Conservation (phyloP, 2,113 vertebrate species). For the Brachypteracias leptosomus region DNA sequence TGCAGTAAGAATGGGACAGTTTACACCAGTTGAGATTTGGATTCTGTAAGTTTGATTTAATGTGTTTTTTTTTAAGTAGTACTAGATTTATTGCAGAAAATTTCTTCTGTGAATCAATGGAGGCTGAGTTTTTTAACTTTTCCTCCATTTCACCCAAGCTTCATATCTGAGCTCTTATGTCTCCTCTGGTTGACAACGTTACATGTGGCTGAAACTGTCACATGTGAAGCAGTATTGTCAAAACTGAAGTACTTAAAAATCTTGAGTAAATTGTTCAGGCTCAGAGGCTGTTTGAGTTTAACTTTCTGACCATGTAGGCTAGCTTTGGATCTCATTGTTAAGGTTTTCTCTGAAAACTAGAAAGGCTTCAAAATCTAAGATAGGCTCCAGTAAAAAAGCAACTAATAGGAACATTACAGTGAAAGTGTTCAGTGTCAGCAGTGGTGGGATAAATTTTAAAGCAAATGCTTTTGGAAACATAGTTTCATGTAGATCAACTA, state of each 20-base stretch:
- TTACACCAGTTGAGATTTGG: not conserved
- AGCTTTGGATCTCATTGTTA: not conserved
- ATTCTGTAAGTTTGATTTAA: not conserved
- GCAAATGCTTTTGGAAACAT: not conserved
- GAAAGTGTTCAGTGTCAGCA: not conserved
- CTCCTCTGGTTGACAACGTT: not conserved
- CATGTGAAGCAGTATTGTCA: not conserved
- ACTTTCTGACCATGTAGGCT: not conserved
- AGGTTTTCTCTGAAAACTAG: not conserved
- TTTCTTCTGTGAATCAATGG: not conserved
- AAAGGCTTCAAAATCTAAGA: not conserved
- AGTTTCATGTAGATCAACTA: not conserved
- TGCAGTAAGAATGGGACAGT: not conserved
- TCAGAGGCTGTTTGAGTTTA: not conserved
- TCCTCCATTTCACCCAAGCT: not conserved
- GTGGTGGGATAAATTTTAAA: not conserved
- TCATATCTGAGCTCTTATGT: not conserved
- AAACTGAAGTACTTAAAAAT: not conserved
- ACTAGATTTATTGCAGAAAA: not conserved
- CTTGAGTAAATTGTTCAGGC: not conserved
- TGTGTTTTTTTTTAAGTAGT: not conserved
- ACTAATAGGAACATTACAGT: not conserved
- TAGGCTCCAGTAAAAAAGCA: not conserved
- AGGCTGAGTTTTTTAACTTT: not conserved
- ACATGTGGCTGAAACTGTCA: not conserved